These are phyloP conservation scores for Sarcoramphus papa DNA, from an alignment of 2,797 vertebrate genomes.

Conservation along the genomic window DNA sequence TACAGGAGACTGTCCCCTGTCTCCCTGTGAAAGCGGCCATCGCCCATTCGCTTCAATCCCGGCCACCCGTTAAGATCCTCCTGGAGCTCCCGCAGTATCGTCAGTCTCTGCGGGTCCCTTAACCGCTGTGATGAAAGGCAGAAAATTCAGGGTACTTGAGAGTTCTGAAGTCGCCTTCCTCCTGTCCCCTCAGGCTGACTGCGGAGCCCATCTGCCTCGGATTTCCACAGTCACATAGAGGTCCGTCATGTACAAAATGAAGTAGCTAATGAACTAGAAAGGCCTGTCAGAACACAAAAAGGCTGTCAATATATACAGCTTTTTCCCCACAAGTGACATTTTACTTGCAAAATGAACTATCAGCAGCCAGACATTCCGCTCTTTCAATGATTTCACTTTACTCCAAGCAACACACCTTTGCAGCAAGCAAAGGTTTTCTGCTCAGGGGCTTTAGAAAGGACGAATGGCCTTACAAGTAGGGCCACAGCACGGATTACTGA, in stretches of 20 bases:
- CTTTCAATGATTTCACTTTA: not conserved
- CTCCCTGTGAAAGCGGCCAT: not conserved
- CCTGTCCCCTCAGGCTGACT: slow-evolving; percentile 72
- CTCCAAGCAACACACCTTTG: not conserved
- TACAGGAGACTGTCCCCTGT: not conserved
- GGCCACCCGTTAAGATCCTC: not conserved
- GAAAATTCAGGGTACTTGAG: not conserved
- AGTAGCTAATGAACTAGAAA: slow-evolving; percentile 25
- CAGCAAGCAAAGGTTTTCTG: not conserved
- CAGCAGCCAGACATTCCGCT: not conserved
- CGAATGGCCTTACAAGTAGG: not conserved
- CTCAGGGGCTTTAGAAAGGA: not conserved
- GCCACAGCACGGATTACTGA: not conserved
- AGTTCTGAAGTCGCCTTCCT: slow-evolving; percentile 41
- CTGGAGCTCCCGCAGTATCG: not conserved
- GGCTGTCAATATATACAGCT: slow-evolving; percentile 18
- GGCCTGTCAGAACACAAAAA: slow-evolving; percentile 56
- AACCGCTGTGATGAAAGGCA: slow-evolving; percentile 55
- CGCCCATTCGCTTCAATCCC: not conserved
- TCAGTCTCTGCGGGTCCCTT: slow-evolving; percentile 23
- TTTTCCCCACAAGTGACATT: slow-evolving; percentile 30
- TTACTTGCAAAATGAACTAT: slow-evolving; percentile 29
- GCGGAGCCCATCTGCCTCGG: slow-evolving; percentile 68
- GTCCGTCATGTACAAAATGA: slow-evolving; percentile 35
- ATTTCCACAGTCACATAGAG: slow-evolving; percentile 39